Percentiles rank a stretch among this genome's conserved stretches.
These are phyloP conservation scores for Platycercus adscitus DNA, from an alignment of 2,113 vertebrate species.

Conservation along the genomic window DNA sequence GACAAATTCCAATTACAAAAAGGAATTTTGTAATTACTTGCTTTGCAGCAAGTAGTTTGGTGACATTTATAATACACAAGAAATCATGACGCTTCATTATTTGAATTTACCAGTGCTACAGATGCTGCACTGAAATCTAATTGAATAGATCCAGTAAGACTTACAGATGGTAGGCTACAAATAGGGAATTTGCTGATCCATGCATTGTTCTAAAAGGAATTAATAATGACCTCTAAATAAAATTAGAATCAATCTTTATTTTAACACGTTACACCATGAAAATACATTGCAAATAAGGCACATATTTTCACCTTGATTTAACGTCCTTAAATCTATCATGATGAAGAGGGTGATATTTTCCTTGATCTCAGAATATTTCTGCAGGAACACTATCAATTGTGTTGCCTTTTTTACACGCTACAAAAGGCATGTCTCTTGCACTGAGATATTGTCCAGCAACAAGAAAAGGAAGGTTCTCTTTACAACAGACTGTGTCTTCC, in stretches of 20 bases:
- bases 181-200: slow-evolving; percentile 43
- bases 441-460: neutral
- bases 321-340: neutral
- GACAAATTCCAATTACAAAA: slow-evolving; percentile 72
- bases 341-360: neutral
- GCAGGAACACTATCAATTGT: neutral
- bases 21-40: slow-evolving; percentile 77
- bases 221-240: slow-evolving; percentile 55
- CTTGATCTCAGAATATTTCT: neutral
- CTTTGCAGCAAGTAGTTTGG: slow-evolving; percentile 68
- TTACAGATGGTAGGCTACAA: slow-evolving; percentile 50
- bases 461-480: neutral
- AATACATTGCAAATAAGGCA: neutral
- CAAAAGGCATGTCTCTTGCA: neutral
- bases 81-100: slow-evolving; percentile 77
- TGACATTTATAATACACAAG: slow-evolving; percentile 77
- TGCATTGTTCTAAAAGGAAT: slow-evolving; percentile 60
- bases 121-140: slow-evolving; percentile 70
- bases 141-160: slow-evolving; percentile 68
- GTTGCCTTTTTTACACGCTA: neutral
- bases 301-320: neutral
- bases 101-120: slow-evolving; percentile 72
- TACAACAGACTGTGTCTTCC: neutral
- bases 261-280: neutral
- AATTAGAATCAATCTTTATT: slow-evolving; percentile 37